These are phyloP conservation scores for Stictonetta naevosa DNA, from an alignment of 2,113 vertebrate genomes.

Conservation along the genomic window DNA sequence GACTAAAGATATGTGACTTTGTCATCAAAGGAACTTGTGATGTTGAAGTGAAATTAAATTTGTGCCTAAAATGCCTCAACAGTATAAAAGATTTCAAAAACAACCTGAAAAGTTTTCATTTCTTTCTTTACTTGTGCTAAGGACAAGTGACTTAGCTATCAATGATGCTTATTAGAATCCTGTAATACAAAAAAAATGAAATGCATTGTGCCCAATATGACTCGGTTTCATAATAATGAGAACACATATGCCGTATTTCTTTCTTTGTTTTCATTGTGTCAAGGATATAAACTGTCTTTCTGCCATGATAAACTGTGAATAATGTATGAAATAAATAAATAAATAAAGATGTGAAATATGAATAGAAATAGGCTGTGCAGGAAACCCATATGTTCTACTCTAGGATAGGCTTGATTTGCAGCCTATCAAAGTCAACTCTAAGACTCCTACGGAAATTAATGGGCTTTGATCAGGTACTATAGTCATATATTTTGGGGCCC, in stretches of 20 bases:
- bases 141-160: constrained; percentile 65
- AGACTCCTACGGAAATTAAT: constrained; percentile 25
- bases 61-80: constrained; percentile 74
- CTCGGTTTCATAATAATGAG: constrained; percentile 70
- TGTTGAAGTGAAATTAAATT: constrained; percentile 72
- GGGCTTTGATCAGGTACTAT: constrained; percentile 53
- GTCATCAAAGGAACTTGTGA: constrained; percentile 70
- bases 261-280: constrained; percentile 70
- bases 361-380: constrained; percentile 44
- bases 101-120: constrained; percentile 55
- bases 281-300: constrained; percentile 64
- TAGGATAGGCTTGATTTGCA: constrained; percentile 30
- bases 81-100: constrained; percentile 67
- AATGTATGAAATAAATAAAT: constrained; percentile 69
- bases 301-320: constrained; percentile 68
- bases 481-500: constrained; percentile 15
- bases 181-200: constrained; percentile 71
- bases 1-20: constrained; percentile 69
- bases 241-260: constrained; percentile 67
- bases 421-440: constrained; percentile 51
- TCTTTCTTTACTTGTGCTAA: constrained; percentile 55
- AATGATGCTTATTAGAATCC: constrained; percentile 63
- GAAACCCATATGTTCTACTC: constrained; percentile 12
- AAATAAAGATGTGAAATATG: neutral
- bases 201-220: constrained; percentile 66